These are phyloP conservation scores for Ambastaia sidthimunki DNA, from an alignment of 2,797 vertebrate species.

Conservation along the genomic window DNA sequence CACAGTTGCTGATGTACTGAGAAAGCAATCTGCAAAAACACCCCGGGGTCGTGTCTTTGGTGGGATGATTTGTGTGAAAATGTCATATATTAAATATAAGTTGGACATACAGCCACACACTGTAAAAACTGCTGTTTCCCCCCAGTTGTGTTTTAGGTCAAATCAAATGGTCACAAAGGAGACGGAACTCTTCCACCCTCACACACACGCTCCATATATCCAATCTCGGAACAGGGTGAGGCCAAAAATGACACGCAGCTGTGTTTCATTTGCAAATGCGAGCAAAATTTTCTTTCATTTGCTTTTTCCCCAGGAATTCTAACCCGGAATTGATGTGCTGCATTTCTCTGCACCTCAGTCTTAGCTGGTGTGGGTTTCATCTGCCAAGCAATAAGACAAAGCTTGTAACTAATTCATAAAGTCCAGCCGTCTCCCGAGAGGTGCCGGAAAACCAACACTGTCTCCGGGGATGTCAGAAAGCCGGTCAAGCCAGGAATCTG, in stretches of 20 bases:
- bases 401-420: conserved; percentile 87
- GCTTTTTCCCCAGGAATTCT: conserved; percentile 31
- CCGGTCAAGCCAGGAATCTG: conserved; percentile 76
- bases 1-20: conserved; percentile 87
- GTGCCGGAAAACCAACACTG: conserved; percentile 66
- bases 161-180: conserved; percentile 81
- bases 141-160: conserved; percentile 74
- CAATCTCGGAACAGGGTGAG: conserved; percentile 69
- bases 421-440: conserved; percentile 76
- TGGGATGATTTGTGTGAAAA: conserved; percentile 88
- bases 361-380: conserved; percentile 73
- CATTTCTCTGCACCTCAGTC: conserved; percentile 52
- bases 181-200: conserved; percentile 57
- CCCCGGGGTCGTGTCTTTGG: conserved; percentile 87
- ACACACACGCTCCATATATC: conserved; percentile 68
- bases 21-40: conserved; percentile 87
- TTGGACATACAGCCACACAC: conserved; percentile 86
- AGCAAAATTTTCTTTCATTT: conserved; percentile 67
- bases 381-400: conserved; percentile 67
- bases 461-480: conserved; percentile 79
- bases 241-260: conserved; percentile 73
- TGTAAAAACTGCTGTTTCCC: conserved; percentile 83
- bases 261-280: conserved; percentile 78
- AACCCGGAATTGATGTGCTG: conserved; percentile 48
- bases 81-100: conserved; percentile 91